These are phyloP conservation scores for Cephus pygmeus DNA, from an alignment of 2,888 invertebrate genomes.

Conservation along the genomic window DNA sequence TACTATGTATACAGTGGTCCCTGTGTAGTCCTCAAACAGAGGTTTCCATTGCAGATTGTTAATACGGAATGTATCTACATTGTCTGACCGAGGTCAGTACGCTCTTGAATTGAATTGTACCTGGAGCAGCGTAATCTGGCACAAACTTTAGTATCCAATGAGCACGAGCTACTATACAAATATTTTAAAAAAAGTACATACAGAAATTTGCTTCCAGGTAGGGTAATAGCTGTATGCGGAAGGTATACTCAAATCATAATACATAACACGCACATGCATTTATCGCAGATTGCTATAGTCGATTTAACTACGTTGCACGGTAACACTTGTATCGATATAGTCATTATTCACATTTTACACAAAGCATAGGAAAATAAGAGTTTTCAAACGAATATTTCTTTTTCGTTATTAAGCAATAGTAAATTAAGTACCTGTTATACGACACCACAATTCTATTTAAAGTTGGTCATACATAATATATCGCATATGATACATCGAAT, in stretches of 20 bases:
- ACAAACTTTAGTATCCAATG: neutral
- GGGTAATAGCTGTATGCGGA: neutral
- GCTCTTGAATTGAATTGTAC: neutral
- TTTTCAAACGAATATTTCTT: neutral
- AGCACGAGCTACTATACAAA: neutral
- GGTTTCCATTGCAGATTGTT: too few species aligned
- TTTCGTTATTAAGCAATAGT: neutral
- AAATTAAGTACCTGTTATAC: neutral
- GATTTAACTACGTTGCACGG: neutral
- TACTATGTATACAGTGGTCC: too few species aligned
- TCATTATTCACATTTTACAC: neutral
- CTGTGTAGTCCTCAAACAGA: too few species aligned
- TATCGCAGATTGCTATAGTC: neutral
- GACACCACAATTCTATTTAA: constrained; percentile 5
- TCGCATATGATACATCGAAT: constrained; percentile 3
- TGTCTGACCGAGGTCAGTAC: neutral
- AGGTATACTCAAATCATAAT: neutral
- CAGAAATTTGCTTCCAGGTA: neutral
- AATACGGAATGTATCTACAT: neutral
- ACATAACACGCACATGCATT: neutral
- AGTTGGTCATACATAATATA: constrained; percentile 13
- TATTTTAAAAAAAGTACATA: neutral
- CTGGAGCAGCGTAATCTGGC: neutral
- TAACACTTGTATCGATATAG: neutral
- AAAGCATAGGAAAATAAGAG: neutral